Base-by-base conservation (phyloP, 2,113 vertebrate species). In the Salvelinus sp. region DNA sequence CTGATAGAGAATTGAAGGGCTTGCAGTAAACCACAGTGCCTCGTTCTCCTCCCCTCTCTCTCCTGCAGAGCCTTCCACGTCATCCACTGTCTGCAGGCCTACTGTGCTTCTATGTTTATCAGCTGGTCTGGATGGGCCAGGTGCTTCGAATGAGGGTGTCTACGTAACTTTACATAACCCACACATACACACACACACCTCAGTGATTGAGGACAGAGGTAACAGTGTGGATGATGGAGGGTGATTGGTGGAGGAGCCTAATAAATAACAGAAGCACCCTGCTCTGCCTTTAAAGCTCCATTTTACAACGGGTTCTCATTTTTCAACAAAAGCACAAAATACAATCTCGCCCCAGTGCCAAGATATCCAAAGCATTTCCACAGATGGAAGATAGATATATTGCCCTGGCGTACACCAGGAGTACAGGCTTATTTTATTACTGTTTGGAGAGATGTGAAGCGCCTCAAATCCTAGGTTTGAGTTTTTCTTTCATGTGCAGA, bases 221-320 rank as follows among this genome's bases (percentile, higher is more conserved):
- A n/a, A 62, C n/a, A 7, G 0, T 22, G 6, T 7, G n/a, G 58
- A 16, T 62, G 58, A 62, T 62, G 58, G 58, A 62, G 58, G n/a
- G 58, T 16, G n/a, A 22, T 62, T 62, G 58, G 58, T n/a, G 7
- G 18, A 6, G 18, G 58, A 22, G 58, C n/a, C 72, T 81, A 83
- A 90, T 87, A 79, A 83, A 90, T 81, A 89, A 85, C 80, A 87
- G 80, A 38, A 72, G 70, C 62, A 44, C n/a, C n/a, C 16, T 20
- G 22, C 69, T 28, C n/a, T 16, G 22, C 66, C 33, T 82, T 84
- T 69, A 77, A 78, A 83, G 57, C 38, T 16, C 44, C 1, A 58
- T 78, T 79, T 84, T 76, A 82, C 69, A 78, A 25, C 44, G 73
- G 78, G 33, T 60, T 22, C 47, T 70, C 76, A 23, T 30, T 77